A percentile compares a stretch with the other conserved stretches of the same genome.
phyloP scores from a whole-genome alignment of 2,888 invertebrate genomes.

The Amblyjoppa fuscipennis region DNA sequence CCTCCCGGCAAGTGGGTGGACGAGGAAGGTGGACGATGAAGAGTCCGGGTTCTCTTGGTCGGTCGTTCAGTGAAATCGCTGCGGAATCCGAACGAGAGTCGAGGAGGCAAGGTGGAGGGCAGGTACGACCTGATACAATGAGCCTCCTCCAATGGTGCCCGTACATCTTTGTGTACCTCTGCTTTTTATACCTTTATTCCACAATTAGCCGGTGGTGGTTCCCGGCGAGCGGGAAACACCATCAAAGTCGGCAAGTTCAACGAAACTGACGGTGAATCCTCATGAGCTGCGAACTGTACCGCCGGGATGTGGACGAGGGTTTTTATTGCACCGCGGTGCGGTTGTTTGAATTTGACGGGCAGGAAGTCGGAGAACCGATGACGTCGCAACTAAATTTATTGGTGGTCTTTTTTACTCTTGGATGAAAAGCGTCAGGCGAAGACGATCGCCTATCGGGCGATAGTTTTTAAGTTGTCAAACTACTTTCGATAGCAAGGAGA shows the following conservation, averaged over 20 bases:
- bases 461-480: neutral
- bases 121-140: conserved; percentile 62
- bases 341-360: conserved; percentile 16
- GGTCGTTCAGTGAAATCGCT: conserved; percentile 37
- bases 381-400: neutral
- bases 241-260: conserved; percentile 25
- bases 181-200: conserved; percentile 67
- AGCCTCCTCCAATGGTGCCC: conserved; percentile 20
- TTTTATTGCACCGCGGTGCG: conserved; percentile 29
- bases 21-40: conserved; percentile 35
- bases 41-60: conserved; percentile 36
- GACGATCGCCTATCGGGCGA: neutral
- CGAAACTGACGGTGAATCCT: conserved; percentile 23
- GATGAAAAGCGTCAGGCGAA: neutral
- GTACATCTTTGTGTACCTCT: conserved; percentile 28
- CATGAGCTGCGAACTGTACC: conserved; percentile 23
- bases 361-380: conserved; percentile 13
- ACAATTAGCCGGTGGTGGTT: conserved; percentile 62
- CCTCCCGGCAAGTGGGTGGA: conserved; percentile 69
- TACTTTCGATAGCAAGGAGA: neutral
- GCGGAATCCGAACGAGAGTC: conserved; percentile 46
- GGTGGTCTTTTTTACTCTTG: neutral
- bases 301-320: conserved; percentile 5
- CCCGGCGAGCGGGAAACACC: conserved; percentile 7
- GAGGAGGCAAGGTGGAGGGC: conserved; percentile 40